A percentile compares a stretch with the other conserved stretches of the same genome.
Conservation (phyloP, 2,113 vertebrate species). For the Halcyon malimbica region DNA sequence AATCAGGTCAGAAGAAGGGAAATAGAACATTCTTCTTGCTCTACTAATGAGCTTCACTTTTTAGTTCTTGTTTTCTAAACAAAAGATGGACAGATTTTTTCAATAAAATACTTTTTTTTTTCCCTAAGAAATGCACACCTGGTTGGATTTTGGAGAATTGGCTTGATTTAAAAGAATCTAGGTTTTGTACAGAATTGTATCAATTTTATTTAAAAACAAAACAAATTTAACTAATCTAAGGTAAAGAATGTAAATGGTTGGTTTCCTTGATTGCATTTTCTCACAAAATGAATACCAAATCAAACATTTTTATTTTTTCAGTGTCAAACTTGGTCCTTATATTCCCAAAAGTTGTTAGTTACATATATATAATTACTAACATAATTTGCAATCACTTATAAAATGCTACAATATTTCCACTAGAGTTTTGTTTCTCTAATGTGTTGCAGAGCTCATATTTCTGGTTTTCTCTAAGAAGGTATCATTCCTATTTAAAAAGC, state of each 20-base stretch:
- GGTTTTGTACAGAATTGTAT: background rate
- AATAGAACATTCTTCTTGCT: background rate
- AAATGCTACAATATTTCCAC: background rate
- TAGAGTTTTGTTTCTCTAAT: background rate
- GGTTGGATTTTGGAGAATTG: background rate
- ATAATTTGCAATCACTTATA: background rate
- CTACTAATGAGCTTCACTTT: background rate
- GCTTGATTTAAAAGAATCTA: background rate
- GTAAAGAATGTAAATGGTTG: background rate
- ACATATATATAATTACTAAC: background rate
- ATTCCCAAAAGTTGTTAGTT: background rate
- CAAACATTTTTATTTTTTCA: background rate
- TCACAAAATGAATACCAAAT: background rate
- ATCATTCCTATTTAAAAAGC: background rate
- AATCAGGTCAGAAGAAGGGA: slow-evolving; percentile 8
- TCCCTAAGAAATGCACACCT: background rate
- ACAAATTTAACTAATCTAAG: background rate
- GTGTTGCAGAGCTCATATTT: background rate
- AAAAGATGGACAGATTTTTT: background rate
- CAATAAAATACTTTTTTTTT: background rate
- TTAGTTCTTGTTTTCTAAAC: background rate
- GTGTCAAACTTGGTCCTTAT: background rate
- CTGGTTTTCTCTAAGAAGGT: background rate
- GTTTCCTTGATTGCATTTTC: background rate
- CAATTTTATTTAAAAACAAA: background rate